phyloP scores from a whole-genome alignment of 2,113 vertebrate species.

The Sitta europaea region DNA sequence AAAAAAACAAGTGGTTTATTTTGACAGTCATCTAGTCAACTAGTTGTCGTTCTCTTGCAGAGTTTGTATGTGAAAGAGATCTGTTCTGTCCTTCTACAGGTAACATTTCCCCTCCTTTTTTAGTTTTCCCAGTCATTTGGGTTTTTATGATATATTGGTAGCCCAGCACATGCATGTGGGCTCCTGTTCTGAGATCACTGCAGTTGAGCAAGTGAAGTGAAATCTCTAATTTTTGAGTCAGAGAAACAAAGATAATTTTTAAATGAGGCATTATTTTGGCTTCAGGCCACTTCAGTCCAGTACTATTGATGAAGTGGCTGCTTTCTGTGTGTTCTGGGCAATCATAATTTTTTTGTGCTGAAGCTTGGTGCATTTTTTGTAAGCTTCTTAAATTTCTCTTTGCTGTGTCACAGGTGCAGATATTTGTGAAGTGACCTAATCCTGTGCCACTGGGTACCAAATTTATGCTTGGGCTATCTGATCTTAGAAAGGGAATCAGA shows the following conservation, averaged over 20 bases:
- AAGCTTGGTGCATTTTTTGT: background rate
- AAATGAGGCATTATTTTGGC: background rate
- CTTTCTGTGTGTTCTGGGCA: background rate
- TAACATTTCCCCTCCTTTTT: background rate
- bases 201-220: background rate
- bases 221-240: background rate
- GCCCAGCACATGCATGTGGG: background rate
- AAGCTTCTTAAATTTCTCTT: background rate
- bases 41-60: background rate
- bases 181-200: background rate
- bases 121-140: accelerated
- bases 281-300: background rate
- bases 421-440: background rate
- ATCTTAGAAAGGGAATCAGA: background rate
- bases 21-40: background rate
- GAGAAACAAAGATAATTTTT: background rate
- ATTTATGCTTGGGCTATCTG: background rate
- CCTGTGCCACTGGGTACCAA: background rate
- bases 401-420: background rate
- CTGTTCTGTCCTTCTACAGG: background rate
- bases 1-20: background rate
- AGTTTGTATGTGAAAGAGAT: background rate
- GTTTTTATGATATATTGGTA: background rate
- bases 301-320: background rate
- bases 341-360: background rate